phyloP scores from a whole-genome alignment of 35 echinoderm and acorn worm species.

The Acanthaster planci region DNA sequence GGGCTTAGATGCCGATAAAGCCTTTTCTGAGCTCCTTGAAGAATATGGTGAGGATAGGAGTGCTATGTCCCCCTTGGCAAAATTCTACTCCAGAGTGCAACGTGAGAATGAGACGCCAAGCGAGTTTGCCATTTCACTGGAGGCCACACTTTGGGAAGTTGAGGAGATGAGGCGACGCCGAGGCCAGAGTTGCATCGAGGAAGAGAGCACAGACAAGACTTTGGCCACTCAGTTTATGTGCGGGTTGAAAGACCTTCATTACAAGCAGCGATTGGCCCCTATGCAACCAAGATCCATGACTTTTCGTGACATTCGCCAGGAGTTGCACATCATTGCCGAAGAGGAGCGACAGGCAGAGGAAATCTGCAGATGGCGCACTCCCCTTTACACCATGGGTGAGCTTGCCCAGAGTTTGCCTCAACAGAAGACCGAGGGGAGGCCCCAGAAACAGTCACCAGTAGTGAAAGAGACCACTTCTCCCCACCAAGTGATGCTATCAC shows the following conservation, averaged over 20 bases:
- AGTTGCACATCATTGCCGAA: constrained; percentile 31
- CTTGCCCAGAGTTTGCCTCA: not conserved
- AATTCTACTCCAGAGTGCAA: constrained; percentile 30
- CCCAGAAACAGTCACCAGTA: not conserved
- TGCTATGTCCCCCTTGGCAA: constrained; percentile 36
- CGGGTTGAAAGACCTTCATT: not conserved
- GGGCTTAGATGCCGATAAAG: not conserved
- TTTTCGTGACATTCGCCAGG: constrained; percentile 24
- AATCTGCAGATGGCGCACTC: not conserved
- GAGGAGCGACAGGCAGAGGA: not conserved
- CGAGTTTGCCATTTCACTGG: not conserved
- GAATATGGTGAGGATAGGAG: constrained; percentile 6
- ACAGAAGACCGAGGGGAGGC: not conserved
- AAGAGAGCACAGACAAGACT: not conserved
- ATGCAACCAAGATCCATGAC: constrained; percentile 37
- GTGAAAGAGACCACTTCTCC: not conserved
- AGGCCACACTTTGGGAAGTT: not conserved
- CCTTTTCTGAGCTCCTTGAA: constrained; percentile 16
- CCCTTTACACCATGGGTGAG: not conserved
- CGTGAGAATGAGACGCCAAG: not conserved
- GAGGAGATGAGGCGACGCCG: not conserved
- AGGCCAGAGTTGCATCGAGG: not conserved
- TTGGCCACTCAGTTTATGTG: constrained; percentile 35
- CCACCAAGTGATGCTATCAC: not conserved
- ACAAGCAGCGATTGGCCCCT: constrained; percentile 4